A percentile compares a stretch with the other conserved stretches of the same genome.
Evolutionary conservation across 1,140 invertebrate genomes (phyloP).

Genomic region (Linepithema humile): DNA sequence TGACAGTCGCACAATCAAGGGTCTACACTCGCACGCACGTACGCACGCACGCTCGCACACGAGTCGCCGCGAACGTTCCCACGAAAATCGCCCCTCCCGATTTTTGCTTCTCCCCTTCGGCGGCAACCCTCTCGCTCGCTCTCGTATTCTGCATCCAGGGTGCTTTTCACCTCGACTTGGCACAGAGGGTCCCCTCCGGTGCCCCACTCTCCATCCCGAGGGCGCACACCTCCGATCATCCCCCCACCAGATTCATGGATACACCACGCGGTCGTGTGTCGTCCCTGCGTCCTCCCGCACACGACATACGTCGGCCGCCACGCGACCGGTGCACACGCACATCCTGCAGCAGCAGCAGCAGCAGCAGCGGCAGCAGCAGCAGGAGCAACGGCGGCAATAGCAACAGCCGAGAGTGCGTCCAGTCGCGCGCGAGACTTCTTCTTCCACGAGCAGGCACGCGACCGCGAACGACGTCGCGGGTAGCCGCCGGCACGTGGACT

Average conservation of each 20-base stretch:
- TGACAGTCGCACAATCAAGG: constrained; percentile 48
- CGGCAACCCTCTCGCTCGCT: constrained; percentile 33
- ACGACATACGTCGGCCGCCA: constrained; percentile 85
- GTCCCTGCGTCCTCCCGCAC: constrained; percentile 79
- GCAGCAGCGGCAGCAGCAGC: neutral
- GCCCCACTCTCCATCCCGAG: constrained; percentile 44
- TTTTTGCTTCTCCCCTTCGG: constrained; percentile 51
- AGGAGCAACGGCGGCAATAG: neutral
- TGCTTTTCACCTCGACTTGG: constrained; percentile 59
- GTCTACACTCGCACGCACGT: constrained; percentile 11
- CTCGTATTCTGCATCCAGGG: constrained; percentile 9
- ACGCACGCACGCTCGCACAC: constrained; percentile 31
- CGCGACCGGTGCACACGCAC: constrained; percentile 83
- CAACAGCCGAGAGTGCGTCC: neutral
- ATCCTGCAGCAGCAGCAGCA: constrained; percentile 50
- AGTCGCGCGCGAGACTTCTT: constrained; percentile 24
- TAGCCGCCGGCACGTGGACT: constrained; percentile 63
- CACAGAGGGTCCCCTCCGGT: neutral
- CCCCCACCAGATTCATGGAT: constrained; percentile 59
- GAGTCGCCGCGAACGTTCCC: constrained; percentile 80
- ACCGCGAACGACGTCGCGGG: constrained; percentile 50
- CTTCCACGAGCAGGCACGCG: constrained; percentile 58
- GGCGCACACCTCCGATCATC: constrained; percentile 59
- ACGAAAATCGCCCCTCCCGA: constrained; percentile 77
- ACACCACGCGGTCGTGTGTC: constrained; percentile 82